Evolutionary conservation across 2,888 invertebrate genomes (phyloP).

Genomic region (Exocentrus adspersus): DNA sequence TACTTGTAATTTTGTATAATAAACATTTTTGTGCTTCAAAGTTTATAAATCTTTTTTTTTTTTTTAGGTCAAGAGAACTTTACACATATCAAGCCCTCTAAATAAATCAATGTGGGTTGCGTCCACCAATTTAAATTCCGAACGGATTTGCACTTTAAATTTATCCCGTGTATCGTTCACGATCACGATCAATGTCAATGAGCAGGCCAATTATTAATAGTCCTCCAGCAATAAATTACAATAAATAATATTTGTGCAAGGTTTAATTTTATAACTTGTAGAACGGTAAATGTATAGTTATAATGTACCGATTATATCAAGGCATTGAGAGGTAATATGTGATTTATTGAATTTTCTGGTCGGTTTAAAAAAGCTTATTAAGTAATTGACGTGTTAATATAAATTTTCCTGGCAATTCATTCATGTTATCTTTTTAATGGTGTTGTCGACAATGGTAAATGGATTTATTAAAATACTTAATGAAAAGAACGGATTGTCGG

Average conservation of each 20-base stretch:
- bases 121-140: too few species aligned
- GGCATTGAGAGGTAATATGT: neutral
- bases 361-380: neutral
- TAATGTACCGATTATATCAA: neutral
- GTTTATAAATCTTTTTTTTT: too few species aligned
- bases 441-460: too few species aligned
- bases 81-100: neutral
- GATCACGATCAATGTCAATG: slow-evolving; percentile 42
- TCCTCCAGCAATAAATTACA: slow-evolving; percentile 18
- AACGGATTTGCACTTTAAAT: neutral
- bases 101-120: too few species aligned
- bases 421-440: too few species aligned
- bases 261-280: slow-evolving; percentile 14
- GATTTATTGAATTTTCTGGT: neutral
- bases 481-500: neutral
- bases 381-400: neutral
- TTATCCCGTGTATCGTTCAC: neutral
- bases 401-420: neutral
- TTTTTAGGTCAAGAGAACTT: too few species aligned
- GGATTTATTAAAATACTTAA: too few species aligned
- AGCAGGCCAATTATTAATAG: slow-evolving; percentile 30
- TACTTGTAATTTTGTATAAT: too few species aligned
- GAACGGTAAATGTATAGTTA: too few species aligned
- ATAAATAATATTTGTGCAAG: slow-evolving; percentile 14
- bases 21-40: too few species aligned